Percentiles rank a stretch among this genome's conserved stretches.
Conservation (phyloP, 2,113 vertebrate genomes). For the Halichoeres trimaculatus region DNA sequence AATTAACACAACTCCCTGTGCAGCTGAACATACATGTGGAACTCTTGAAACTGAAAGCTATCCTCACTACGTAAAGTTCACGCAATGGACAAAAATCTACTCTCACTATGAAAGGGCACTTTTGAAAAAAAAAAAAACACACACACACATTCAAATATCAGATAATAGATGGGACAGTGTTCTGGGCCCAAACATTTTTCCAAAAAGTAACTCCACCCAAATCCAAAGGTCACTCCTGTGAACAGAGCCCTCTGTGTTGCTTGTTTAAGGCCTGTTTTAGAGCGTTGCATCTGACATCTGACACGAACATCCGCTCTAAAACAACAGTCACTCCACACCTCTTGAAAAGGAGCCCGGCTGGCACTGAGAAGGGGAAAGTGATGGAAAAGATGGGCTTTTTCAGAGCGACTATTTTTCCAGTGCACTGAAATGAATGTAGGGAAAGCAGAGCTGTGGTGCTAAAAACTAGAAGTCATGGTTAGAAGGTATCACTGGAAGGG, state of each 20-base stretch:
- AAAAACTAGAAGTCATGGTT: not conserved
- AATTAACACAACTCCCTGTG: conserved; percentile 1
- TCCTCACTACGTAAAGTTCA: conserved; percentile 8
- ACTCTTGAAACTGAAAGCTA: conserved; percentile 16
- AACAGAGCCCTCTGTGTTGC: conserved; percentile 70
- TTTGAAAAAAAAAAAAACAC: not conserved
- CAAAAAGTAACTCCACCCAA: conserved; percentile 70
- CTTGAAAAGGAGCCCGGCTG: conserved; percentile 39
- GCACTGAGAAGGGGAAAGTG: conserved; percentile 24
- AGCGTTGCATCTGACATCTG: conserved; percentile 44
- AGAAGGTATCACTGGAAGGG: not conserved
- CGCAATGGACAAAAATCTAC: conserved; percentile 13
- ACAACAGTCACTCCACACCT: conserved; percentile 65
- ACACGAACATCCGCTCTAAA: conserved; percentile 64
- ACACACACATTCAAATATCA: conserved; percentile 8
- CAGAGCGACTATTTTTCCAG: conserved; percentile 16
- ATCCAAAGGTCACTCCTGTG: conserved; percentile 67
- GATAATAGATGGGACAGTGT: conserved; percentile 45
- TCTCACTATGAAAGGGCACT: conserved; percentile 23
- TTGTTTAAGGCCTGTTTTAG: conserved; percentile 59
- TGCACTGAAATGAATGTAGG: not conserved
- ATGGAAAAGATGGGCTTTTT: conserved; percentile 44
- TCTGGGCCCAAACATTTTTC: conserved; percentile 56
- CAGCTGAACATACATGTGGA: not conserved
- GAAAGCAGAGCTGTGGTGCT: conserved; percentile 5